Conservation (phyloP, 1,140 invertebrate species). For the Pinna nobilis region DNA sequence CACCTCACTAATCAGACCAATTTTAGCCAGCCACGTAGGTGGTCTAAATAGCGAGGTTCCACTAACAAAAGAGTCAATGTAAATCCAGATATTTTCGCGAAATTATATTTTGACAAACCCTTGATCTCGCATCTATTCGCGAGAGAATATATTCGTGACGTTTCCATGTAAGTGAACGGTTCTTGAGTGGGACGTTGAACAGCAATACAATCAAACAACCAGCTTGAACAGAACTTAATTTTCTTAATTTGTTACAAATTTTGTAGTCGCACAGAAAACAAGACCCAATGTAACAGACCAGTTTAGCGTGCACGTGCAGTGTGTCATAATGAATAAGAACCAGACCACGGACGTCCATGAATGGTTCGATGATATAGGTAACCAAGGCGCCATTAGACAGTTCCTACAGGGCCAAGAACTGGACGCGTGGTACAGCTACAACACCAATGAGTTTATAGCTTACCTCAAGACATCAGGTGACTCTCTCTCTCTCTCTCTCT, state of each 20-base stretch:
- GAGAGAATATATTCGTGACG: too few relatives aligned
- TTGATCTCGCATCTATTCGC: too few relatives aligned
- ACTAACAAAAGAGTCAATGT: too few relatives aligned
- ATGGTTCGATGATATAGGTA: slow-evolving; percentile 35
- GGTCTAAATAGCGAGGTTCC: too few relatives aligned
- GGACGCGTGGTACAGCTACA: slow-evolving; percentile 46
- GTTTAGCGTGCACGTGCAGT: slow-evolving; percentile 38
- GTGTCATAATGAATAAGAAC: slow-evolving; percentile 40
- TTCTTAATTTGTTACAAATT: not conserved
- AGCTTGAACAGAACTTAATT: too few relatives aligned
- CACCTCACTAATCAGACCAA: too few relatives aligned
- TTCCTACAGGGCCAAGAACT: slow-evolving; percentile 1
- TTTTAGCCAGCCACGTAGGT: too few relatives aligned
- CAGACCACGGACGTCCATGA: slow-evolving; percentile 45
- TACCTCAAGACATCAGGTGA: slow-evolving; percentile 6
- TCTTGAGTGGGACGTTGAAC: too few relatives aligned
- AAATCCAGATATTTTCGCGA: too few relatives aligned
- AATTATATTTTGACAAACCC: too few relatives aligned
- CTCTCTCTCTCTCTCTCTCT: not conserved
- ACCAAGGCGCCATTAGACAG: slow-evolving; percentile 34
- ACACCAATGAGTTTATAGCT: slow-evolving; percentile 43
- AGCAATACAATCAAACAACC: too few relatives aligned
- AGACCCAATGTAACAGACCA: slow-evolving; percentile 26
- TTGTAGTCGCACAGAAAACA: slow-evolving; percentile 10
- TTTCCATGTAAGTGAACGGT: too few relatives aligned